Conservation (phyloP, 2,888 invertebrate genomes). For the Crocallis elinguaria region DNA sequence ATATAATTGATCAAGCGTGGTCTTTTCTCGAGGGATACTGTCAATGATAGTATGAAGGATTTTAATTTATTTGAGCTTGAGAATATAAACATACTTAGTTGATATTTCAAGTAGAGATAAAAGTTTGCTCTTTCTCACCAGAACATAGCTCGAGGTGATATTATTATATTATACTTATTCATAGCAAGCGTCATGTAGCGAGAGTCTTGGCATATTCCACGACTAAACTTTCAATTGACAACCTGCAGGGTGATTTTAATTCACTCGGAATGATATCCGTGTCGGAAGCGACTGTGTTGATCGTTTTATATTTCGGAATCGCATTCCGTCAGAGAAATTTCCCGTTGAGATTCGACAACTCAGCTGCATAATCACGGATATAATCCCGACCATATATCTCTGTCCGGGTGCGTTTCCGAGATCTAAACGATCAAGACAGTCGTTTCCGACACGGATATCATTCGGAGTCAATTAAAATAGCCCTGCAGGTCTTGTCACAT, state of each 20-base stretch:
- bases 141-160: constrained; percentile 69
- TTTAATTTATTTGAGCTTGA: constrained; percentile 56
- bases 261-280: no score
- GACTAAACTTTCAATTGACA: constrained; percentile 6
- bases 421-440: no score
- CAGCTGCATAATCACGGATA: no score
- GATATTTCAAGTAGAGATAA: constrained; percentile 43
- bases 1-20: constrained; percentile 32
- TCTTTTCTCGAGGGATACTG: constrained; percentile 28
- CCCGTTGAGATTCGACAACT: no score
- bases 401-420: no score
- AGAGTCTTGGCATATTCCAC: constrained; percentile 4
- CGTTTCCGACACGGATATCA: no score
- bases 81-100: constrained; percentile 32
- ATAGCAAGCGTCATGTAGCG: constrained; percentile 4
- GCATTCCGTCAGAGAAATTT: no score
- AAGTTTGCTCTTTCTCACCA: constrained; percentile 53
- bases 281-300: no score
- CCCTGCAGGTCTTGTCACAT: neutral
- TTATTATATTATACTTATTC: constrained; percentile 57
- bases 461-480: no score
- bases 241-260: no score
- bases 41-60: constrained; percentile 40
- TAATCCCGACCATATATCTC: no score
- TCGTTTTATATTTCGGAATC: no score